A percentile compares a stretch with the other conserved stretches of the same genome.
These are phyloP conservation scores for Laticauda laticaudata DNA, from an alignment of 2,113 vertebrate genomes.

Conservation along the genomic window DNA sequence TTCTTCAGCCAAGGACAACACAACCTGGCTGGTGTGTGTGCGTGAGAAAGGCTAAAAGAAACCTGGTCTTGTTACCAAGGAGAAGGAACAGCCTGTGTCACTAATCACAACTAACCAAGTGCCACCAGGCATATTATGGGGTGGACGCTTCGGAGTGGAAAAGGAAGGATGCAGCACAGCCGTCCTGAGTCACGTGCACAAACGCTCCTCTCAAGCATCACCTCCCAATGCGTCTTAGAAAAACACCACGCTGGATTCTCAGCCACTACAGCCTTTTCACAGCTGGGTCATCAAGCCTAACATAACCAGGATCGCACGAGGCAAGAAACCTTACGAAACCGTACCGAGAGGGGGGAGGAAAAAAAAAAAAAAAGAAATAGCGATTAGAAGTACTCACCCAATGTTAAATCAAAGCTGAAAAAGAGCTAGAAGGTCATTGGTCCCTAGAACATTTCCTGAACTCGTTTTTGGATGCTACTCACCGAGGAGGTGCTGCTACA, in stretches of 20 bases:
- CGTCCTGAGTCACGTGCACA: background rate
- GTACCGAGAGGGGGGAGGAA: background rate
- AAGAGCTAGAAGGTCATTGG: constrained; percentile 54
- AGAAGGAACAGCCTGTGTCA: fast-evolving
- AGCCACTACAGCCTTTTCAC: background rate
- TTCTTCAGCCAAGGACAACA: background rate
- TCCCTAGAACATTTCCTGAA: constrained; percentile 52
- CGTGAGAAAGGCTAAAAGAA: background rate
- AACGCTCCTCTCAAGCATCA: background rate
- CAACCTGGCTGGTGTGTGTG: fast-evolving
- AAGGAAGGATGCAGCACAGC: background rate
- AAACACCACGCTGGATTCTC: constrained; percentile 4
- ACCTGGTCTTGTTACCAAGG: background rate
- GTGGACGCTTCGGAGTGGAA: fast-evolving
- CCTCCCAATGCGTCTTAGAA: fast-evolving
- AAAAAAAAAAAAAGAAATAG: constrained; percentile 5
- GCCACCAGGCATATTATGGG: fast-evolving
- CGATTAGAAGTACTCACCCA: constrained; percentile 74
- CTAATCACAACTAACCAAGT: background rate
- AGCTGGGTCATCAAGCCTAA: background rate
- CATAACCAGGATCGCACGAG: background rate
- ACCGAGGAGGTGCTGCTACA: constrained; percentile 82
- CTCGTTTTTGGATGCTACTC: constrained; percentile 71
- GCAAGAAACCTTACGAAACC: background rate
- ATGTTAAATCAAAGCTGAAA: constrained; percentile 52